These are phyloP conservation scores for Leptobrachium leishanense DNA, from an alignment of 2,113 vertebrate genomes.

Conservation along the genomic window DNA sequence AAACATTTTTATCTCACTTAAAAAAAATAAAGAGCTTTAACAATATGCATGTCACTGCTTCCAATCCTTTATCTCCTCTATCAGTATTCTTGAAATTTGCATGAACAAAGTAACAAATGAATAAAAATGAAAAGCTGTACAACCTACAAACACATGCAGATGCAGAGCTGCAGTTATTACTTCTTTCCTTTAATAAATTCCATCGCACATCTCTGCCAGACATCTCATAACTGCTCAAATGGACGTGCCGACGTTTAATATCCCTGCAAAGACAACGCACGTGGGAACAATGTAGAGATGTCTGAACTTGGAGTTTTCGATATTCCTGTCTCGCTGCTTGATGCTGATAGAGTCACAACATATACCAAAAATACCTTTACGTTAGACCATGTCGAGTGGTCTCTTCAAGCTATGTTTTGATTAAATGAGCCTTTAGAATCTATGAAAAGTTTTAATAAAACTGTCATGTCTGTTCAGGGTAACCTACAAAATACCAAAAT, in stretches of 20 bases:
- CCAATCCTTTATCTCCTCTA: slow-evolving; percentile 35
- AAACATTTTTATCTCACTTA: not conserved
- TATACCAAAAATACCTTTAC: too few species aligned
- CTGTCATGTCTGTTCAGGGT: too few species aligned
- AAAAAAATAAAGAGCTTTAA: not conserved
- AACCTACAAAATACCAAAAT: too few species aligned
- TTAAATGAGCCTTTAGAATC: too few species aligned
- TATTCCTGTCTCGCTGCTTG: not conserved
- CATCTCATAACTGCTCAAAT: slow-evolving; percentile 45
- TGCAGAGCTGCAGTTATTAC: slow-evolving; percentile 25
- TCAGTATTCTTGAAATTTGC: slow-evolving; percentile 38
- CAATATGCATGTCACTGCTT: not conserved
- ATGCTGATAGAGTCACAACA: not conserved
- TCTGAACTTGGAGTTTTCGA: not conserved
- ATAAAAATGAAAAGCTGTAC: slow-evolving; percentile 40
- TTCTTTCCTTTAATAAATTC: slow-evolving; percentile 39
- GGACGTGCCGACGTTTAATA: slow-evolving; percentile 42
- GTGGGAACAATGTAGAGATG: slow-evolving; percentile 29
- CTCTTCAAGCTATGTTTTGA: too few species aligned
- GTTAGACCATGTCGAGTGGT: too few species aligned
- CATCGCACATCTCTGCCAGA: slow-evolving; percentile 40
- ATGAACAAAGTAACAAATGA: slow-evolving; percentile 41
- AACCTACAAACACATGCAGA: slow-evolving; percentile 28
- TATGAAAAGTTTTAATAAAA: too few species aligned
- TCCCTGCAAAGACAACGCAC: slow-evolving; percentile 28